Evolutionary conservation across 1,140 invertebrate species (phyloP).

Genomic region (Scylla paramamosain): DNA sequence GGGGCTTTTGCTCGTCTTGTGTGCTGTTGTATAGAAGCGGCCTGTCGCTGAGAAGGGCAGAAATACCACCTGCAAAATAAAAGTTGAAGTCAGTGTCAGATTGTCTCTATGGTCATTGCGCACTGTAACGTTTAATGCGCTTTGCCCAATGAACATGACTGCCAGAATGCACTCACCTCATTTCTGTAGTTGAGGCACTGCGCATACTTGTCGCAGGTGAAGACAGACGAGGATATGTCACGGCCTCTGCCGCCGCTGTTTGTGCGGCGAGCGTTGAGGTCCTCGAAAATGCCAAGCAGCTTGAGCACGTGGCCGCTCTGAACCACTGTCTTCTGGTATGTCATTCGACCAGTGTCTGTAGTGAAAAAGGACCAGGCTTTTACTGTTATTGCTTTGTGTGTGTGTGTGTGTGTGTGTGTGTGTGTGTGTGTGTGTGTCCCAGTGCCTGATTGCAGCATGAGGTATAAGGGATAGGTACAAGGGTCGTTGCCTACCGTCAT

Average conservation of each 20-base stretch:
- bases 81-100: background rate
- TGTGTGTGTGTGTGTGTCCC: too few relatives aligned
- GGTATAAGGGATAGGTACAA: background rate
- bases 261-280: slow-evolving; percentile 78
- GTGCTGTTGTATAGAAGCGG: slow-evolving; percentile 80
- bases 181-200: slow-evolving; percentile 80
- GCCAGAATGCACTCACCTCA: slow-evolving; percentile 78
- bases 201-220: slow-evolving; percentile 79
- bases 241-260: slow-evolving; percentile 74
- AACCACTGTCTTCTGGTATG: slow-evolving; percentile 78
- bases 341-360: slow-evolving; percentile 68
- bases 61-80: slow-evolving; percentile 79
- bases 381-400: too few relatives aligned
- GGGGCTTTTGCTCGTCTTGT: slow-evolving; percentile 77
- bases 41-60: slow-evolving; percentile 80
- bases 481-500: slow-evolving; percentile 77
- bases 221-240: slow-evolving; percentile 29
- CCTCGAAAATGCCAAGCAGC: slow-evolving; percentile 79
- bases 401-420: too few relatives aligned
- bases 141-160: background rate
- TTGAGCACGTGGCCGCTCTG: slow-evolving; percentile 79
- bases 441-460: too few relatives aligned
- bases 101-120: background rate
- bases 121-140: background rate
- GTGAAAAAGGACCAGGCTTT: background rate